Base-by-base conservation (phyloP, 2,888 invertebrate genomes). In the Platycnemis pennipes region DNA sequence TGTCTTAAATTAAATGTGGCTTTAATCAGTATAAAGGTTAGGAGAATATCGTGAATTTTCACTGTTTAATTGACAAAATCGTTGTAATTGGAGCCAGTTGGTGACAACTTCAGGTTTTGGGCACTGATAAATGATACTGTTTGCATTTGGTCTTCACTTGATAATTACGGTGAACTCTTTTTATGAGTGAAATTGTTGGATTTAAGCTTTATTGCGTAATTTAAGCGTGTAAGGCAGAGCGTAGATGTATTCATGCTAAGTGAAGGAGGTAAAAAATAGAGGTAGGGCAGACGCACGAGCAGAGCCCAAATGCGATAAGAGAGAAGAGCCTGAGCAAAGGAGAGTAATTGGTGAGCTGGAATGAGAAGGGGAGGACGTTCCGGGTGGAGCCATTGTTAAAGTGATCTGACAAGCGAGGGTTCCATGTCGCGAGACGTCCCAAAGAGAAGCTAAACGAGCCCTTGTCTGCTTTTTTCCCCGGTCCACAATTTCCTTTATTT, bases 341-440 rank as follows among this genome's bases (percentile, higher is more conserved):
- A 77, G 77, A 37, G 77, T 77, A 77, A 77, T 77, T 37, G 77
- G 13, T 22, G 77, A 31, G 37, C 77, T 37, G 37, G 37, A 77
- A 77, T 77, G 77, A 77, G 77, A 77, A 77, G 13, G 77, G 77
- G 13, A 37, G 77, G 77, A 77, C 77, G 77, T 77, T 77, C 63
- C 63, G 77, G 37, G 77, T 77, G 31, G 77, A 37, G 37, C 77
- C 77, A 77, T 77, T 77, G 77, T 77, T 77, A 77, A 77, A 77
- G 77, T 77, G 77, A 77, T 77, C 77, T 77, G 77, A 77, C 77
- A 77, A 77, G 77, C 37, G 37, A 26, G 37, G 77, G 31, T 8
- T 11, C 3, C 31, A 37, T 13, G 31, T 37, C 77, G 37, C 77
- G 31, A 77, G 77, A 37, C 37, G 22, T 63, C 63, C 63, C 22